Evolutionary conservation across 2,113 vertebrate species (phyloP), one percentile per base, ranked within the genome.

Genomic region (Amphiprion percula): DNA sequence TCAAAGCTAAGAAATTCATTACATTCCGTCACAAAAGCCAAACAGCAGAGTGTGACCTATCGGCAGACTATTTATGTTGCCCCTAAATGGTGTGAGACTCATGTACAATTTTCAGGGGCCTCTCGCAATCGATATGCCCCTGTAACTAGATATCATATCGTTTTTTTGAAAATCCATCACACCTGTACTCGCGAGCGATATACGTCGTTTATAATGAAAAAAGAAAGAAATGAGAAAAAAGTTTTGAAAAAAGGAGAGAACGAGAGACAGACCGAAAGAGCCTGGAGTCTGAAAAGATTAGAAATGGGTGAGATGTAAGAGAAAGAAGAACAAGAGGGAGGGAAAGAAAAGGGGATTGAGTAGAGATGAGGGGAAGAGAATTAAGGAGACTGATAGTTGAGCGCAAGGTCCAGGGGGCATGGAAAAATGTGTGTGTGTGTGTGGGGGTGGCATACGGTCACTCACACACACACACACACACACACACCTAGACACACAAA

Each of bases 321-420:
- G 68, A 68, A 44, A 53, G 46, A 61, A 50, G 79, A 80, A 67
- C 19, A 37, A 68, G 71, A 47, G 39, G 39, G 66, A 70, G 54
- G 50, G 30, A 44, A 17, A 52, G 21, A 53, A 47, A 30, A 21
- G 55, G 23, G 69, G 75, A 41, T 10, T 24, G 79, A 85, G 68
- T 54, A 64, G 71, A 79, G 79, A 79, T 69, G 75, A 88, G 70
- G 68, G 79, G 77, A 73, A 84, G 68, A 71, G 85, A 88, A 90
- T 92, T 88, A 93, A 85, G 81, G 83, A 92, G 89, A 93, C 80
- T 83, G 86, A 93, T 90, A 84, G 86, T 74, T 71, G 79, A 78
- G 88, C 7, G 19, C 65, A 73, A 80, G 80, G 83, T 90, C 90
- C 87, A 85, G 67, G 23, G 83, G 88, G 80, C 61, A 77, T 56